Percentiles rank a stretch among this genome's conserved stretches.
Evolutionary conservation across 2,797 vertebrate species (phyloP).

Genomic region (Characodon lateralis): DNA sequence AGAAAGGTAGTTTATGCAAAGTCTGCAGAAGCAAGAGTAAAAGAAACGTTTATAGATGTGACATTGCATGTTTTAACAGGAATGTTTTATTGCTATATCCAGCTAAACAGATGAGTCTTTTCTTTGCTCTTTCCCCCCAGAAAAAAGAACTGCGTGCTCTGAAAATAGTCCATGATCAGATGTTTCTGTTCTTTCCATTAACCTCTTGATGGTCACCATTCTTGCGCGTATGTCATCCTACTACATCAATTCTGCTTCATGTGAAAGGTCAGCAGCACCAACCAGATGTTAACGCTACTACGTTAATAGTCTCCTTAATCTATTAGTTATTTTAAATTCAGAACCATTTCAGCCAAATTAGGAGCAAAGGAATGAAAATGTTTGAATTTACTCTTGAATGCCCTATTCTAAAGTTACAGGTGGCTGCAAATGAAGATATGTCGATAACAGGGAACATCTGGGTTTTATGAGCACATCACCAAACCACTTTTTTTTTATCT

Average conservation of each 20-base stretch:
- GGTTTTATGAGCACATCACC: slow-evolving; percentile 33
- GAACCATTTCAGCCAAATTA: background rate
- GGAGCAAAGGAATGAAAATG: background rate
- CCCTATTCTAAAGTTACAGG: no score
- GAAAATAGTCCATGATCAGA: slow-evolving; percentile 10
- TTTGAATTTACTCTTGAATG: background rate
- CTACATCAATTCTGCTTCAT: slow-evolving; percentile 20
- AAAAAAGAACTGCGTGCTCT: background rate
- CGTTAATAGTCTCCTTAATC: slow-evolving; percentile 3
- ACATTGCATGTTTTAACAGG: slow-evolving; percentile 59
- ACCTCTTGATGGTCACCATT: slow-evolving; percentile 32
- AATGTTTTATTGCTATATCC: slow-evolving; percentile 26
- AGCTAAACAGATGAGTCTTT: slow-evolving; percentile 47
- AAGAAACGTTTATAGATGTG: slow-evolving; percentile 31
- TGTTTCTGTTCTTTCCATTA: slow-evolving; percentile 31
- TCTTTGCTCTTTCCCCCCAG: slow-evolving; percentile 22
- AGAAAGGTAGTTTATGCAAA: background rate
- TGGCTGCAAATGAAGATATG: slow-evolving; percentile 10
- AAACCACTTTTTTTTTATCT: slow-evolving; percentile 13
- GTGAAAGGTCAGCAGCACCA: slow-evolving; percentile 43
- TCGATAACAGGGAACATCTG: slow-evolving; percentile 28
- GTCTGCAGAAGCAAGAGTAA: slow-evolving; percentile 5
- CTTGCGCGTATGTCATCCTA: slow-evolving; percentile 26
- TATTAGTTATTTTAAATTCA: background rate
- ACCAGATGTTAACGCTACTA: slow-evolving; percentile 8